Evolutionary conservation across 2,113 vertebrate genomes (phyloP), one percentile per base, ranked within the genome.

Genomic region (Oncorhynchus kisutch): DNA sequence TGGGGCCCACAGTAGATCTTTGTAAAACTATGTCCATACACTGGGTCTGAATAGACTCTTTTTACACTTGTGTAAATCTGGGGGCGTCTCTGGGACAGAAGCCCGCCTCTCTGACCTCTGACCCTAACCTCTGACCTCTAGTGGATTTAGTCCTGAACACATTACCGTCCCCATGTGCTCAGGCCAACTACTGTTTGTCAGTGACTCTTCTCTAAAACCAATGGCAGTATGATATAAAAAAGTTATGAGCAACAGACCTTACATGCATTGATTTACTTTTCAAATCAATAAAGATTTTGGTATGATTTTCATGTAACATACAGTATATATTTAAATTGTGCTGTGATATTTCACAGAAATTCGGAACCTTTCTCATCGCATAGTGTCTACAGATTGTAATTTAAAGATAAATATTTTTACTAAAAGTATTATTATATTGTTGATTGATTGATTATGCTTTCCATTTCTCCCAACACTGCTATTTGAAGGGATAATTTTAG

Each of bases 21-120:
- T 94, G 92, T 92, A 86, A 92, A 91, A 89, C 88, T 88, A 79
- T 86, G 87, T 78, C 85, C 83, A 85, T 83, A 87, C 85, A 87
- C 80, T 82, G 81, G n/a, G 51, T 77, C 81, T 94, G 90, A 94
- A 94, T 93, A 87, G 90, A 86, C 84, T 90, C 91, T 91, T 94
- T 94, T 92, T 92, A 90, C 89, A 93, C 90, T 93, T 91, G 87
- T 91, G 90, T 94, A 92, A 92, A 94, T 92, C 91, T 90, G 85
- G 83, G 83, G 90, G 88, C 83, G 88, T 91, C 88, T 88, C 86
- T 27, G 72, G 89, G 81, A 68, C 48, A 3, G 39, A 89, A 88
- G 82, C 89, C 90, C 83, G 57, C 91, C 91, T 79, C 86, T 48
- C 18, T 72, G 87, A 91, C 89, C 93, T 79, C 82, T 89, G 89